Percentiles rank a stretch among this genome's conserved stretches.
phyloP scores from a whole-genome alignment of 1,140 invertebrate genomes.

The Alviniconcha marisindica region DNA sequence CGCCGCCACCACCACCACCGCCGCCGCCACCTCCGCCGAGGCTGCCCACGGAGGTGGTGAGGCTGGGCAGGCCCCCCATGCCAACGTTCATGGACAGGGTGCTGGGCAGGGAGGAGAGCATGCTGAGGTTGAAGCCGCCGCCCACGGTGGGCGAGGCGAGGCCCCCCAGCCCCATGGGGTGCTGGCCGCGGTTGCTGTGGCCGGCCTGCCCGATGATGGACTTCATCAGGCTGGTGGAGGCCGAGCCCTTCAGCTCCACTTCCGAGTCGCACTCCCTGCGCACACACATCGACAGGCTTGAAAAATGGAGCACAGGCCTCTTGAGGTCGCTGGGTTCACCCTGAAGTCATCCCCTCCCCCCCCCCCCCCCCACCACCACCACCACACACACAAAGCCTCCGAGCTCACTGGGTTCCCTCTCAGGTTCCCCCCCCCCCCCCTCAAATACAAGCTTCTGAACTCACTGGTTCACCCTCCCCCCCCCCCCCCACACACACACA shows the following conservation, averaged over 20 bases:
- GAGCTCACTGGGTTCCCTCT: too few relatives aligned
- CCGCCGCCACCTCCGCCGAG: not conserved
- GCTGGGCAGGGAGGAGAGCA: not conserved
- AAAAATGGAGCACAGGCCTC: too few relatives aligned
- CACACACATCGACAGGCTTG: conserved; percentile 15
- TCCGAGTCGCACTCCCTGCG: conserved; percentile 74
- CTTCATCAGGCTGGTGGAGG: conserved; percentile 75
- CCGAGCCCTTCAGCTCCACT: conserved; percentile 73
- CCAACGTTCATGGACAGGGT: conserved; percentile 5
- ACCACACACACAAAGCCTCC: too few relatives aligned
- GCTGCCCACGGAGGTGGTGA: not conserved
- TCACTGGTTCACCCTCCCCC: too few relatives aligned
- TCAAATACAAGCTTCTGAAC: too few relatives aligned
- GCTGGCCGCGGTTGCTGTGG: not conserved
- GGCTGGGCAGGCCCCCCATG: conserved; percentile 19
- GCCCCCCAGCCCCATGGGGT: not conserved
- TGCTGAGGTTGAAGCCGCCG: conserved; percentile 1
- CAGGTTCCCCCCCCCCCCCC: not conserved
- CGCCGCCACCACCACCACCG: not conserved
- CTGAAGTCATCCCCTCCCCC: too few relatives aligned
- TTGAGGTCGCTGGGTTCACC: too few relatives aligned
- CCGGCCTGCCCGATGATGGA: conserved; percentile 65
- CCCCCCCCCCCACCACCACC: too few relatives aligned
- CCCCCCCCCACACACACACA: too few relatives aligned
- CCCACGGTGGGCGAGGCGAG: not conserved